Evolutionary conservation across 2,888 invertebrate species (phyloP).

Genomic region (Dioctria linearis): DNA sequence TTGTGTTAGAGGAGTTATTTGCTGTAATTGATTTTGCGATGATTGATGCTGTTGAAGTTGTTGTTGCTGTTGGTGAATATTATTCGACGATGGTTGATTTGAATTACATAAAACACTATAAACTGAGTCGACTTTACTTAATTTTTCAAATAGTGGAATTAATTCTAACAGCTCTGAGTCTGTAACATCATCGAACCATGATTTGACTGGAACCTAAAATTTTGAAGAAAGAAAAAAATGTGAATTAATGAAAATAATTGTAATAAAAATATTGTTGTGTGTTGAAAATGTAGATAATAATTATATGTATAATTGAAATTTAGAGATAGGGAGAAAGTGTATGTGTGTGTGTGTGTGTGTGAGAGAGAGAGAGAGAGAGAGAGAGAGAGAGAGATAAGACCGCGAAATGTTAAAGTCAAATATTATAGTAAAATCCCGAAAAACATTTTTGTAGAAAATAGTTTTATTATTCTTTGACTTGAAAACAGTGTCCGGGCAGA

Average conservation of each 20-base stretch:
- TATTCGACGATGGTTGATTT: constrained; percentile 79
- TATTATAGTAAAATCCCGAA: too few relatives aligned
- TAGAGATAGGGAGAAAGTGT: too few relatives aligned
- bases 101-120: constrained; percentile 95
- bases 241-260: neutral
- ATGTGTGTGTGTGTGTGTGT: too few relatives aligned
- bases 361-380: too few relatives aligned
- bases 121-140: constrained; percentile 97
- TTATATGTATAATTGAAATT: too few relatives aligned
- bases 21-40: constrained; percentile 64
- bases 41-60: constrained; percentile 64
- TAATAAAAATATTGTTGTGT: too few relatives aligned
- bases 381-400: too few relatives aligned
- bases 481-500: too few relatives aligned
- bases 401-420: too few relatives aligned
- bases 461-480: too few relatives aligned
- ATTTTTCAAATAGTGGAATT: constrained; percentile 97
- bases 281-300: neutral
- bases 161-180: constrained; percentile 97
- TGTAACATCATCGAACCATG: constrained; percentile 99
- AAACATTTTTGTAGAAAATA: too few relatives aligned
- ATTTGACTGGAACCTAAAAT: constrained; percentile 94
- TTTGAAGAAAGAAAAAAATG: constrained; percentile 1
- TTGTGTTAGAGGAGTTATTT: constrained; percentile 62
- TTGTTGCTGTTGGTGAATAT: constrained; percentile 63